These are phyloP conservation scores for Rhinopomastus cyanomelas DNA, from an alignment of 2,113 vertebrate genomes.

Conservation along the genomic window DNA sequence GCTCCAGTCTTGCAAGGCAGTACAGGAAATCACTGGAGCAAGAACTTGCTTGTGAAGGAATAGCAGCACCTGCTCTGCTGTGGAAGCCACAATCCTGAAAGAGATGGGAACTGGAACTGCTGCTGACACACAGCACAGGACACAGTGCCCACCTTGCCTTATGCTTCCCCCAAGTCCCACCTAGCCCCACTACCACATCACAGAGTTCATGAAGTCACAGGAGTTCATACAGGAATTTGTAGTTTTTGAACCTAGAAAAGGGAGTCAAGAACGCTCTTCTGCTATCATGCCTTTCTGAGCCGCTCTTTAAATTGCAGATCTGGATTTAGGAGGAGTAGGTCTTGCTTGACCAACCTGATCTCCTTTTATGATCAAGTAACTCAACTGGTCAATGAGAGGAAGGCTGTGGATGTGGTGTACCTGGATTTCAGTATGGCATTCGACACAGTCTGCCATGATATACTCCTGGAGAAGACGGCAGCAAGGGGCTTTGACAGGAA, in stretches of 20 bases:
- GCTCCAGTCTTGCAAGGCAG: background rate
- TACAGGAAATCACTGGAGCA: background rate
- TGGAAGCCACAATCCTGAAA: background rate
- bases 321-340: too few relatives aligned
- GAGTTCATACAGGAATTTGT: background rate
- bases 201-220: background rate
- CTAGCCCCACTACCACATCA: fast-evolving
- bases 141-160: background rate
- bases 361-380: too few relatives aligned
- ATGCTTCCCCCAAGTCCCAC: background rate
- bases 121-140: fast-evolving
- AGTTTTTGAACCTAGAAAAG: background rate
- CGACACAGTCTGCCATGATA: too few relatives aligned
- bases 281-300: background rate
- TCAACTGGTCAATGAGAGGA: too few relatives aligned
- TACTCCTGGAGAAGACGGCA: too few relatives aligned
- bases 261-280: background rate
- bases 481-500: too few relatives aligned
- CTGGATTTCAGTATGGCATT: too few relatives aligned
- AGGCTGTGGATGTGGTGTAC: too few relatives aligned
- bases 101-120: background rate
- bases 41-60: background rate
- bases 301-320: background rate
- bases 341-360: too few relatives aligned
- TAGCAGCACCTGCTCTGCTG: background rate